A percentile compares a stretch with the other conserved stretches of the same genome.
Evolutionary conservation across 2,797 vertebrate genomes (phyloP).

Genomic region (Myotis daubentonii): DNA sequence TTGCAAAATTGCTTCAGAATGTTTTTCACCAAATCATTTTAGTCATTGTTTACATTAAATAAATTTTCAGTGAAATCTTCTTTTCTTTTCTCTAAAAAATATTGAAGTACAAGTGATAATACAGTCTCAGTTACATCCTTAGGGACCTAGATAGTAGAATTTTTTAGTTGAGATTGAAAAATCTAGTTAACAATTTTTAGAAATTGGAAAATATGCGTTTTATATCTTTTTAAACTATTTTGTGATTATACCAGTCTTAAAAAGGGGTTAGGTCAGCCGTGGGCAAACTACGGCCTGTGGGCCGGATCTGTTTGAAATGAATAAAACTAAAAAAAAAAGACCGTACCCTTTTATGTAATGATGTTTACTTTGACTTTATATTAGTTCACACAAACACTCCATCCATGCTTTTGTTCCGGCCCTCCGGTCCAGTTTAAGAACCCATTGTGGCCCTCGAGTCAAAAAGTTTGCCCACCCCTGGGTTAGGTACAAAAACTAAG

Average conservation of each 20-base stretch:
- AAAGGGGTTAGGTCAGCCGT: neutral
- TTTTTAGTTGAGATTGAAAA: constrained; percentile 50
- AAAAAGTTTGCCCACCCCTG: no score
- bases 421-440: no score
- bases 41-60: neutral
- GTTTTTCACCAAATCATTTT: neutral
- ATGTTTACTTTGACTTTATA: no score
- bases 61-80: constrained; percentile 52
- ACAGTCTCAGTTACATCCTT: constrained; percentile 23
- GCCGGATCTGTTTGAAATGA: no score
- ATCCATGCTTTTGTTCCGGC: no score
- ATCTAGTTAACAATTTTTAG: neutral
- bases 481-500: neutral
- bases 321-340: no score
- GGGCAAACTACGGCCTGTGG: no score
- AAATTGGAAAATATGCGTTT: constrained; percentile 8
- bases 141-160: neutral
- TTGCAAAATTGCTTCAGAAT: constrained; percentile 16
- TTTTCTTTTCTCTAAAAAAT: constrained; percentile 36
- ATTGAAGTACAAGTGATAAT: constrained; percentile 24
- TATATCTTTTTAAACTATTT: constrained; percentile 51
- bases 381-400: no score
- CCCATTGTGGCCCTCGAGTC: no score
- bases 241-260: constrained; percentile 7
- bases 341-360: no score